These are phyloP conservation scores for Arothron firmamentum DNA, from an alignment of 2,113 vertebrate genomes.

Conservation along the genomic window DNA sequence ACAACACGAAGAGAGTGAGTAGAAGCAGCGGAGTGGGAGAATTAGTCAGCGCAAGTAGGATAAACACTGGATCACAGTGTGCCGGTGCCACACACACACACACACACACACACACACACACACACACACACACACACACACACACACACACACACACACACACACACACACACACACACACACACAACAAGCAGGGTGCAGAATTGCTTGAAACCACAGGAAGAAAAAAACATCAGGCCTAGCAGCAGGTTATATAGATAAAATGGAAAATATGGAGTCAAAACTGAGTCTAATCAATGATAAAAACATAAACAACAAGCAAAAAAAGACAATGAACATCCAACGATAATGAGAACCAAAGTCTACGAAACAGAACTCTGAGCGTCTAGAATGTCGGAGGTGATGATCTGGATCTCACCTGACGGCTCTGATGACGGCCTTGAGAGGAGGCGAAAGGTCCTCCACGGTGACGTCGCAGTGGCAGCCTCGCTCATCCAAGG, in stretches of 20 bases:
- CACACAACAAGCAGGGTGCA: neutral
- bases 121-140: slow-evolving; percentile 1
- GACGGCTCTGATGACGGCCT: slow-evolving; percentile 94
- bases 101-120: slow-evolving; percentile 7
- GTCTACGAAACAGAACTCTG: too few relatives aligned
- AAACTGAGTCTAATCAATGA: neutral
- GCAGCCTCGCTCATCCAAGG: slow-evolving; percentile 90
- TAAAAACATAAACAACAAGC: too few relatives aligned
- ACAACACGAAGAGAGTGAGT: slow-evolving; percentile 19
- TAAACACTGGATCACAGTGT: slow-evolving; percentile 47
- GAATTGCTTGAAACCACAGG: neutral
- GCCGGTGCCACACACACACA: slow-evolving; percentile 23
- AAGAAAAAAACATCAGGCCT: slow-evolving; percentile 5
- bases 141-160: neutral
- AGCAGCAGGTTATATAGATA: slow-evolving; percentile 9
- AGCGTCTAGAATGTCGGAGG: neutral
- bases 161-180: neutral
- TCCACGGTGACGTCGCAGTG: slow-evolving; percentile 94
- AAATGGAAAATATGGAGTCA: neutral
- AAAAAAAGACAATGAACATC: neutral
- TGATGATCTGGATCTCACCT: slow-evolving; percentile 75
- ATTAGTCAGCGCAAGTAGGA: slow-evolving; percentile 54
- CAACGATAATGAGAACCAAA: neutral
- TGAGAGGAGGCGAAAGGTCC: slow-evolving; percentile 93
- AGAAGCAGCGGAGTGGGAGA: slow-evolving; percentile 24